phyloP scores from a whole-genome alignment of 2,113 vertebrate species.

The Alectura lathami region DNA sequence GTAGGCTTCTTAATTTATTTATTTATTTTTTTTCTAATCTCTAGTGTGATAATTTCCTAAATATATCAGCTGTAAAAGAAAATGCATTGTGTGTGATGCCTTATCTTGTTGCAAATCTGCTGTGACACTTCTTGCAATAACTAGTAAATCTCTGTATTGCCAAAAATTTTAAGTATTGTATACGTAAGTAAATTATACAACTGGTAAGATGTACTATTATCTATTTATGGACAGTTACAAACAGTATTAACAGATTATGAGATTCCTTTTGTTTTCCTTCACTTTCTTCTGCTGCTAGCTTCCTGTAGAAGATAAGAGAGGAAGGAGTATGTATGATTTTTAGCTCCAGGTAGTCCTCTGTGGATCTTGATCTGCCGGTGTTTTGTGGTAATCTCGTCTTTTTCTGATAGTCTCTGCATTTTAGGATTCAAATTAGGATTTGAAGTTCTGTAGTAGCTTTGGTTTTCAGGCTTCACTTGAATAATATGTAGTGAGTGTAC shows the following conservation, averaged over 20 bases:
- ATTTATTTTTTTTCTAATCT: background rate
- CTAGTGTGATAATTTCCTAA: background rate
- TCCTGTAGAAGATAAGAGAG: slow-evolving; percentile 47
- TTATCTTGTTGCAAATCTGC: background rate
- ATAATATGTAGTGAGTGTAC: background rate
- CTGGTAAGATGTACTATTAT: background rate
- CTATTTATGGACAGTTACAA: background rate
- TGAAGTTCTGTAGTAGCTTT: slow-evolving; percentile 17
- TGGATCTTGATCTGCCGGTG: slow-evolving; percentile 19
- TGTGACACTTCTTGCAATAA: background rate
- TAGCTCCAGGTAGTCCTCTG: slow-evolving; percentile 56
- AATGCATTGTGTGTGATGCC: background rate
- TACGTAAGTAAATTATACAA: background rate
- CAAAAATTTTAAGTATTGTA: background rate
- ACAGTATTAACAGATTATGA: background rate
- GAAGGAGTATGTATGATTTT: slow-evolving; percentile 35
- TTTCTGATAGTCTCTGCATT: slow-evolving; percentile 47
- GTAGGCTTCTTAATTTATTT: background rate
- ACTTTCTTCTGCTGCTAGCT: slow-evolving; percentile 11
- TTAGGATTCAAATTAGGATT: slow-evolving; percentile 38
- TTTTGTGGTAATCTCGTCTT: slow-evolving; percentile 6
- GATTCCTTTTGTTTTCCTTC: slow-evolving; percentile 37
- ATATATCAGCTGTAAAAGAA: background rate
- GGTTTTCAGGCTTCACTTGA: background rate
- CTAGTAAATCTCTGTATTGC: background rate